Base-by-base conservation (phyloP, 2,888 invertebrate species). In the Geotrupes spiniger region DNA sequence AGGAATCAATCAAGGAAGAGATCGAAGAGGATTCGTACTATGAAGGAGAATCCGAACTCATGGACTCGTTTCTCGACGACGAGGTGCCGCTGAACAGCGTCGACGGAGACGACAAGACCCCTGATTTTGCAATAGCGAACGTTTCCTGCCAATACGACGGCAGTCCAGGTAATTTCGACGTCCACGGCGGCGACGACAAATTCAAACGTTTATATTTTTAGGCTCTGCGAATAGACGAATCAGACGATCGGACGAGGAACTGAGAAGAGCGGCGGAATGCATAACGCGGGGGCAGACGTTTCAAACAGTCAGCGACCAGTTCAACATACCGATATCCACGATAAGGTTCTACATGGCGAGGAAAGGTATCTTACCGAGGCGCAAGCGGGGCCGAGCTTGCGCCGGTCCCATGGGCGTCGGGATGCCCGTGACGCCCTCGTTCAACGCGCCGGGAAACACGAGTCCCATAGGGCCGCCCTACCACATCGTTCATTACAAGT, bases 281-380 rank as follows among this genome's bases (percentile, higher is more conserved):
- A 89, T 91, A 53, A 86, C 88, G n/a, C 83, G 87, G 45, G 90
- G 91, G 1, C 86, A 86, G 75, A 91, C 91, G 62, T 91, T 90
- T 77, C 90, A 90, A 73, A 89, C 87, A 1, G 90, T 90, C 21
- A 89, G 89, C 49, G 89, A 89, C 64, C 87, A 87, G 76, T 91
- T 88, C 72, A 88, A 88, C 69, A 90, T 91, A 73, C 91, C 91
- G 49, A 90, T 91, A 56, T 89, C 89, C 21, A 91, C 90, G 28
- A 89, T 91, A 70, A 80, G 89, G 39, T 90, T 90, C 72, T 91
- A 89, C 73, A 91, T 91, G 91, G 90, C 89, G 10, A 79, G 91
- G 53, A 89, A 89, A 68, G 90, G 90, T 1, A 89, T 90, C 43
- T 70, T 91, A 53, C 89, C 89, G 31, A 78, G 83, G 60, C 83